Percentiles rank a stretch among this genome's conserved stretches.
Conservation (phyloP, 2,113 vertebrate species). For the Mesocricetus auratus region DNA sequence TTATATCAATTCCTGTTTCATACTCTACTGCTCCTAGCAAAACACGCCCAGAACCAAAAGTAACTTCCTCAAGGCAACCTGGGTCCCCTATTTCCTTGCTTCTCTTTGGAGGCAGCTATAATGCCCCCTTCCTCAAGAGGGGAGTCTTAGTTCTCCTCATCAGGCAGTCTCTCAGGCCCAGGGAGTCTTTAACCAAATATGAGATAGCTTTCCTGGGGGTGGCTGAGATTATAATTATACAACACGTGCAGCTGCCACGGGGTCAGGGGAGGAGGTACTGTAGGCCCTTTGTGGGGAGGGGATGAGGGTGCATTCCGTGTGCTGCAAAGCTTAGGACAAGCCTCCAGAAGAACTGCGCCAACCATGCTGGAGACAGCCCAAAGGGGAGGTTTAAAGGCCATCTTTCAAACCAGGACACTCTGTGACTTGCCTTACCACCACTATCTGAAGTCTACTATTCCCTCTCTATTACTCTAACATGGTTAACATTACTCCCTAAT, state of each 20-base stretch:
- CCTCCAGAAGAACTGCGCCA: not conserved
- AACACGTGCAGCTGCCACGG: not conserved
- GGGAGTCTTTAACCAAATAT: not conserved
- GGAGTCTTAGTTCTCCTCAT: accelerated
- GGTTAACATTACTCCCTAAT: not conserved
- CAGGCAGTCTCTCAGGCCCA: not conserved
- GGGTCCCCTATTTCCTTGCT: not conserved
- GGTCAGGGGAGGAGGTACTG: not conserved
- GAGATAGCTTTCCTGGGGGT: accelerated
- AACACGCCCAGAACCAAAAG: not conserved
- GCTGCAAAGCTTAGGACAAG: not conserved
- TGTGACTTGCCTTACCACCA: not conserved
- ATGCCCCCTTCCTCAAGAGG: not conserved
- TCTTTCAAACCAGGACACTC: not conserved
- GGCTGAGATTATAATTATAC: accelerated
- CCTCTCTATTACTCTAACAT: not conserved
- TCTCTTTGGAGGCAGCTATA: not conserved
- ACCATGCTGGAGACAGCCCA: not conserved
- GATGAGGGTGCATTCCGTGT: not conserved
- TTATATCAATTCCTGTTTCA: not conserved
- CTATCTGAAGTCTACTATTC: not conserved
- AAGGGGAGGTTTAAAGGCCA: not conserved
- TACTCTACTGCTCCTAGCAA: not conserved
- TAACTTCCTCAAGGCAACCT: not conserved
- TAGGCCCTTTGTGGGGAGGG: not conserved